Percentiles rank a stretch among this genome's conserved stretches.
Conservation (phyloP, 2,113 vertebrate genomes). For the Lepus americanus region DNA sequence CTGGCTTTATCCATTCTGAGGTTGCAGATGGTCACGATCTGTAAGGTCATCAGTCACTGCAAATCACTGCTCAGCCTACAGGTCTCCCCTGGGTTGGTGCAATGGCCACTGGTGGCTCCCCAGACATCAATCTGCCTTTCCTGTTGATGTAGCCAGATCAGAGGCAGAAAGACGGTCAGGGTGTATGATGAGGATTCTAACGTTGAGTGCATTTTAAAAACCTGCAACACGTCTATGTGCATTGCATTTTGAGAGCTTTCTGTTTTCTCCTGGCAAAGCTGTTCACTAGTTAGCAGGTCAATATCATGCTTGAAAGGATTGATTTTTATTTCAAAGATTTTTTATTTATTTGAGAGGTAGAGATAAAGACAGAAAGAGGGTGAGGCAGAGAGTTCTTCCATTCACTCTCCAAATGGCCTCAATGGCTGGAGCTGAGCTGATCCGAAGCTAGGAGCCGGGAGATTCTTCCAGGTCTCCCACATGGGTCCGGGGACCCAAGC, state of each 20-base stretch:
- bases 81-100: conserved; percentile 65
- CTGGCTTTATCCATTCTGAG: conserved; percentile 86
- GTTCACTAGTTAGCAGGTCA: background rate
- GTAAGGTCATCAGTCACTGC: conserved; percentile 89
- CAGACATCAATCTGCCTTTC: conserved; percentile 76
- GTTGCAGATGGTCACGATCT: conserved; percentile 85
- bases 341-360: no score
- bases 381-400: no score
- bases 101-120: conserved; percentile 62
- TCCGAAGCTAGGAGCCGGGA: no score
- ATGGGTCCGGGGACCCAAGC: no score
- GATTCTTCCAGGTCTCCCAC: no score
- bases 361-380: no score
- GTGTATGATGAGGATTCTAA: background rate
- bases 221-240: background rate
- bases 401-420: no score
- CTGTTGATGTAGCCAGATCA: background rate
- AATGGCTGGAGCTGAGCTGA: no score
- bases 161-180: conserved; percentile 37
- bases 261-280: background rate
- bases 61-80: conserved; percentile 65
- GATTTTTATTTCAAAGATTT: background rate
- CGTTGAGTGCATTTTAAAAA: background rate
- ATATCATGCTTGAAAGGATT: background rate
- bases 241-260: conserved; percentile 14